Evolutionary conservation across 2,797 vertebrate species (phyloP).

Genomic region (Myiotriccus ornatus): DNA sequence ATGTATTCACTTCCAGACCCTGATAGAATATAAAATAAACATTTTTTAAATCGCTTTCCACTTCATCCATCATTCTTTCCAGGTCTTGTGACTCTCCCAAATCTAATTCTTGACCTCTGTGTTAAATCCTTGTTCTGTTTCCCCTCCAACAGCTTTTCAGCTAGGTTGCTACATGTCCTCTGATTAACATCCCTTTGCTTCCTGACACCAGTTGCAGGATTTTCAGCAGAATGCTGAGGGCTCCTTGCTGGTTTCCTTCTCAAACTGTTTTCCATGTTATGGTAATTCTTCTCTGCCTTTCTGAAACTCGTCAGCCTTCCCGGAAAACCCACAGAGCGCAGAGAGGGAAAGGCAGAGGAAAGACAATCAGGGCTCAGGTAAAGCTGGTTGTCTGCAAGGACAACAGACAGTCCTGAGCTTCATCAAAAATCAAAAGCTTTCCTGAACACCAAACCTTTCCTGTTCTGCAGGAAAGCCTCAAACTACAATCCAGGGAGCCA

Average conservation of each 20-base stretch:
- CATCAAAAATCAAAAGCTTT: neutral
- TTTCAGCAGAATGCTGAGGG: neutral
- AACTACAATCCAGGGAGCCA: neutral
- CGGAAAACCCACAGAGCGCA: neutral
- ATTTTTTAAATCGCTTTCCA: neutral
- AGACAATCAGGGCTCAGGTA: neutral
- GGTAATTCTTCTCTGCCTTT: neutral
- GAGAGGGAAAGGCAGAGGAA: neutral
- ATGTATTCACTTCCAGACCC: neutral
- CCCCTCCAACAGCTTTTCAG: neutral
- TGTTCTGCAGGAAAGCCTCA: slow-evolving; percentile 8
- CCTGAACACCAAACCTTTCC: neutral
- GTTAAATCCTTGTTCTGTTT: neutral
- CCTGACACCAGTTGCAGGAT: neutral
- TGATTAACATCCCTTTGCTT: neutral
- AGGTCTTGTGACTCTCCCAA: neutral
- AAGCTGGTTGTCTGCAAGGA: neutral
- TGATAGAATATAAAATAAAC: neutral
- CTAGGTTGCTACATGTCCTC: neutral
- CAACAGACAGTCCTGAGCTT: neutral
- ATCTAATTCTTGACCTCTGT: neutral
- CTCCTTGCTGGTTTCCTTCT: neutral
- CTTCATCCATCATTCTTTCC: neutral
- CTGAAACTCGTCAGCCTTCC: neutral
- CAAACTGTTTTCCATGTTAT: neutral